Percentiles rank a stretch among this genome's conserved stretches.
Conservation (phyloP, 2,888 invertebrate genomes). For the Mechanitis messenoides region DNA sequence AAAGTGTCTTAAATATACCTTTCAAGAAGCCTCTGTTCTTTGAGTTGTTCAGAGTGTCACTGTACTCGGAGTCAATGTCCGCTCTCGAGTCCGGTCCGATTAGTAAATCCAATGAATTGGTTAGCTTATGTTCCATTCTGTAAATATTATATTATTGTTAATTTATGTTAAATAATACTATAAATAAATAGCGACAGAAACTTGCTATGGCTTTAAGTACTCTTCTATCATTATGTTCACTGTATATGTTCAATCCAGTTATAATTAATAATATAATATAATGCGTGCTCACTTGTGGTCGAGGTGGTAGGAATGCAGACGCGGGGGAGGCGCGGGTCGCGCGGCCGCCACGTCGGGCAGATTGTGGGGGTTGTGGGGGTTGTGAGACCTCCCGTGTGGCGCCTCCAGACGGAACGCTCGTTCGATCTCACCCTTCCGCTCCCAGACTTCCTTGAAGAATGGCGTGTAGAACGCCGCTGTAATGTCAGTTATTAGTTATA, state of each 20-base stretch:
- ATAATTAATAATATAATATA: neutral
- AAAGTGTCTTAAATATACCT: slow-evolving; percentile 42
- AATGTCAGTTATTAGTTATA: slow-evolving; percentile 1
- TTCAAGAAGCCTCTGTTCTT: slow-evolving; percentile 71
- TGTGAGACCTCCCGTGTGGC: slow-evolving; percentile 60
- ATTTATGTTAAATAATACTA: no score
- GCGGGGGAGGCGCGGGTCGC: slow-evolving; percentile 80
- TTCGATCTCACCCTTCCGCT: slow-evolving; percentile 95
- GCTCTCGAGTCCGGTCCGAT: slow-evolving; percentile 71
- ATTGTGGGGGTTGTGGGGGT: slow-evolving; percentile 58
- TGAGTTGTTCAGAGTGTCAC: slow-evolving; percentile 67
- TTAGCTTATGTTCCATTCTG: slow-evolving; percentile 69
- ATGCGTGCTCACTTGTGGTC: slow-evolving; percentile 70
- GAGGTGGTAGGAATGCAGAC: slow-evolving; percentile 88
- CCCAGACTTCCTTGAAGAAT: slow-evolving; percentile 97
- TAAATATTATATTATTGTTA: neutral
- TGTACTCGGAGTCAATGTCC: slow-evolving; percentile 69
- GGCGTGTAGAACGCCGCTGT: slow-evolving; percentile 95
- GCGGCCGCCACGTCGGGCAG: slow-evolving; percentile 81
- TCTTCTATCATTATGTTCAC: no score
- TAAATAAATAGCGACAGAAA: no score
- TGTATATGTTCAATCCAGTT: no score
- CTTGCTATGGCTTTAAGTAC: no score
- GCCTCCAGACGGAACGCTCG: slow-evolving; percentile 93
- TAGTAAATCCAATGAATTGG: slow-evolving; percentile 67